Evolutionary conservation across 1,140 invertebrate species (phyloP).

Genomic region (Trinorchestia longiramus): DNA sequence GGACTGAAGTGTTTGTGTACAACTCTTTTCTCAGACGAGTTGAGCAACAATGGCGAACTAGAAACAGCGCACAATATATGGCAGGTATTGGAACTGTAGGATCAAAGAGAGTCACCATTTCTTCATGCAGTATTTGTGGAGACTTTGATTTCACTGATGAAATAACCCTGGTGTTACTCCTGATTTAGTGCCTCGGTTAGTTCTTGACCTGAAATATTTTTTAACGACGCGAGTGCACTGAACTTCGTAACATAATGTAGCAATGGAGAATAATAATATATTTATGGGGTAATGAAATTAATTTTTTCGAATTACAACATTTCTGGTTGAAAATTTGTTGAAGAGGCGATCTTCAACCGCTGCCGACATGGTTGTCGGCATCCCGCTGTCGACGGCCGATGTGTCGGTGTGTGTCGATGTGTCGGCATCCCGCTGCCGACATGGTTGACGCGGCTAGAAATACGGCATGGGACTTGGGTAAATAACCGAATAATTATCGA

Average conservation of each 20-base stretch:
- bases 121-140: background rate
- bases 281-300: background rate
- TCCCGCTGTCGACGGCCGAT: too few relatives aligned
- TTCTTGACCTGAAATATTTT: background rate
- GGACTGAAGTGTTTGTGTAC: background rate
- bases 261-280: background rate
- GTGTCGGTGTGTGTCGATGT: too few relatives aligned
- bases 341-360: too few relatives aligned
- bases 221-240: background rate
- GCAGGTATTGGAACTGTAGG: background rate
- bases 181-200: background rate
- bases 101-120: background rate
- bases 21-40: background rate
- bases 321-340: background rate
- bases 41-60: background rate
- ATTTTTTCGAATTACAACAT: background rate
- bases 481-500: too few relatives aligned
- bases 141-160: background rate
- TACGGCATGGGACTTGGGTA: too few relatives aligned
- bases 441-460: too few relatives aligned
- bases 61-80: background rate
- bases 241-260: background rate
- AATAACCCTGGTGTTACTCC: background rate
- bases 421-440: too few relatives aligned
- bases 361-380: too few relatives aligned